Conservation (phyloP, 1,140 invertebrate species). For the Anthonomus grandis region DNA sequence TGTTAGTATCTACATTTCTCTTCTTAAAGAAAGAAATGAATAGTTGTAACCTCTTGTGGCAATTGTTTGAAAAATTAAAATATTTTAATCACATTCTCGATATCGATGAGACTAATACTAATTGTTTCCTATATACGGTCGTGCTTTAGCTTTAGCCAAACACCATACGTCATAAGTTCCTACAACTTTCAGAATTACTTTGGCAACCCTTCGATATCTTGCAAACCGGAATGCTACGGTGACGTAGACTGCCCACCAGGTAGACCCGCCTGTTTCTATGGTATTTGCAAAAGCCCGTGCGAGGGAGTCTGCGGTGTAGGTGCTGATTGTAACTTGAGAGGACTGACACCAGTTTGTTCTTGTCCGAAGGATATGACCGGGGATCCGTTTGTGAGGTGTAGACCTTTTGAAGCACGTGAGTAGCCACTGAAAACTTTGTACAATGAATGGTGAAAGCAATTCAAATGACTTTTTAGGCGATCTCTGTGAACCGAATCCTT, state of each 20-base stretch:
- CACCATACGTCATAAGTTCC: no score
- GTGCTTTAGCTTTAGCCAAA: no score
- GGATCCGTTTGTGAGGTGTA: constrained; percentile 77
- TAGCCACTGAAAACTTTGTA: constrained; percentile 16
- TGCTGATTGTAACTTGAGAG: constrained; percentile 74
- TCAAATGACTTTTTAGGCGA: constrained; percentile 57
- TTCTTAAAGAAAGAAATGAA: not conserved
- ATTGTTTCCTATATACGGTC: no score
- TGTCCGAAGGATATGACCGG: constrained; percentile 85
- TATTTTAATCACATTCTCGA: no score
- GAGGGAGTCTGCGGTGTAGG: constrained; percentile 75
- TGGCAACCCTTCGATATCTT: constrained; percentile 69
- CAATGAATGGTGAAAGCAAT: not conserved
- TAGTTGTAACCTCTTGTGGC: no score
- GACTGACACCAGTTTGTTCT: constrained; percentile 76
- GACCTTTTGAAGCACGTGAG: constrained; percentile 73
- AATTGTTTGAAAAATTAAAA: no score
- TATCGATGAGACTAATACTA: no score
- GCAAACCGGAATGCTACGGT: constrained; percentile 69
- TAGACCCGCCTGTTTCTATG: constrained; percentile 76
- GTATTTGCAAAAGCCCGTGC: constrained; percentile 77
- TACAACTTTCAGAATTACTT: constrained; percentile 66
- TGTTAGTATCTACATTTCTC: not conserved
- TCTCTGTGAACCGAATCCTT: constrained; percentile 80
- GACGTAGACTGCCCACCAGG: constrained; percentile 71